Percentiles rank a stretch among this genome's conserved stretches.
Evolutionary conservation across 2,888 invertebrate species (phyloP).

Genomic region (Flabesymbios commensalis): DNA sequence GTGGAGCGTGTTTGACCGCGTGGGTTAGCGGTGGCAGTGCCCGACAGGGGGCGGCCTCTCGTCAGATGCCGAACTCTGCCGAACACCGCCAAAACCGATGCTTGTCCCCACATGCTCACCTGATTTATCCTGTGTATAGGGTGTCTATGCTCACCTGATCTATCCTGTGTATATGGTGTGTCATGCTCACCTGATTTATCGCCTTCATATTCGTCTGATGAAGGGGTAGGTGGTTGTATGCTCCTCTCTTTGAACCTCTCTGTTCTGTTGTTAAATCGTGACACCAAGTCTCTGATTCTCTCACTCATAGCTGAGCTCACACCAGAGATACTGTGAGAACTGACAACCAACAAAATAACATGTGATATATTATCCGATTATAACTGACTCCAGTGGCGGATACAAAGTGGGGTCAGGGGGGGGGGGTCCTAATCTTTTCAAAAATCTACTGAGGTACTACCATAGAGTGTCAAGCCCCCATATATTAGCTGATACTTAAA

Average conservation of each 20-base stretch:
- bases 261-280: slow-evolving; percentile 53
- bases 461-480: no score
- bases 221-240: slow-evolving; percentile 53
- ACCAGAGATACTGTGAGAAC: slow-evolving; percentile 1
- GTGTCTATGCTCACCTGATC: not conserved
- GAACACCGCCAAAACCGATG: no score
- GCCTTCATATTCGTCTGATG: slow-evolving; percentile 24
- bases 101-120: no score
- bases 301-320: slow-evolving; percentile 41
- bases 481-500: no score
- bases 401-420: not conserved
- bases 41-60: not conserved
- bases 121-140: not conserved
- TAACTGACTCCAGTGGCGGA: not conserved
- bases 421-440: no score
- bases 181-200: not conserved
- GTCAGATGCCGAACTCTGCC: no score
- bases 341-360: no score
- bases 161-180: slow-evolving; percentile 4
- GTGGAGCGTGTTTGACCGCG: no score
- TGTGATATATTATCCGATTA: slow-evolving; percentile 1
- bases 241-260: slow-evolving; percentile 52
- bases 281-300: slow-evolving; percentile 50
- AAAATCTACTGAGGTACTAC: no score
- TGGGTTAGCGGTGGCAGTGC: not conserved